phyloP scores from a whole-genome alignment of 2,797 vertebrate species.

The Acipenser ruthenus region DNA sequence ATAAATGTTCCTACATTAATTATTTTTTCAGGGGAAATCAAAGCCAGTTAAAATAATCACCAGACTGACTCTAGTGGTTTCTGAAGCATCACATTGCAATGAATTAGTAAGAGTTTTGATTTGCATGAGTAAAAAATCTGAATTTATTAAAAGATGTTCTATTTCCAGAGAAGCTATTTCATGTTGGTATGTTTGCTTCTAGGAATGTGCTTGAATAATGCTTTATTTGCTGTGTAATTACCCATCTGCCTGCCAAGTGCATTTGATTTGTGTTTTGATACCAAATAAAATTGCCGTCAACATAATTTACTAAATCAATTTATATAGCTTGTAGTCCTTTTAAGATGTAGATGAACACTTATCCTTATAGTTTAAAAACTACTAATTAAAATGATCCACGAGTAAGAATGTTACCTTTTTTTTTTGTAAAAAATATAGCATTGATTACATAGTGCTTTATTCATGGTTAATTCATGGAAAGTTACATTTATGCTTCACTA shows the following conservation, averaged over 20 bases:
- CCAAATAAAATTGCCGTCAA: background rate
- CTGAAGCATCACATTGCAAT: slow-evolving; percentile 76
- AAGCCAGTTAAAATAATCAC: slow-evolving; percentile 86
- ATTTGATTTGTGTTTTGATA: background rate
- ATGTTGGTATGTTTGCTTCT: slow-evolving; percentile 62
- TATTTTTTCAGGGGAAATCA: slow-evolving; percentile 70
- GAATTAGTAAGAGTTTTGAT: slow-evolving; percentile 30
- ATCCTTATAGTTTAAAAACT: background rate
- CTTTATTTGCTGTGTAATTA: background rate
- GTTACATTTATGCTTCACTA: too few species aligned
- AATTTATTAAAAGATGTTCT: slow-evolving; percentile 16
- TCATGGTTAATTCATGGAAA: too few species aligned
- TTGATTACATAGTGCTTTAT: too few species aligned
- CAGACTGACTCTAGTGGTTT: slow-evolving; percentile 76
- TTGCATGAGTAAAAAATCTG: background rate
- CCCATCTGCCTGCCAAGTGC: background rate
- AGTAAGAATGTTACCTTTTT: too few species aligned
- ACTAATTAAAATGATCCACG: too few species aligned
- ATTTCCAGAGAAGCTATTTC: slow-evolving; percentile 82
- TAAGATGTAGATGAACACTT: background rate
- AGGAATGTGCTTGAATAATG: background rate
- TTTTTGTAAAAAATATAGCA: too few species aligned
- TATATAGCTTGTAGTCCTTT: background rate
- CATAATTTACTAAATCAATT: background rate
- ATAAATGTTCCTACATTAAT: background rate